Conservation (phyloP, 2,797 vertebrate species). For the Anguilla pacifica region DNA sequence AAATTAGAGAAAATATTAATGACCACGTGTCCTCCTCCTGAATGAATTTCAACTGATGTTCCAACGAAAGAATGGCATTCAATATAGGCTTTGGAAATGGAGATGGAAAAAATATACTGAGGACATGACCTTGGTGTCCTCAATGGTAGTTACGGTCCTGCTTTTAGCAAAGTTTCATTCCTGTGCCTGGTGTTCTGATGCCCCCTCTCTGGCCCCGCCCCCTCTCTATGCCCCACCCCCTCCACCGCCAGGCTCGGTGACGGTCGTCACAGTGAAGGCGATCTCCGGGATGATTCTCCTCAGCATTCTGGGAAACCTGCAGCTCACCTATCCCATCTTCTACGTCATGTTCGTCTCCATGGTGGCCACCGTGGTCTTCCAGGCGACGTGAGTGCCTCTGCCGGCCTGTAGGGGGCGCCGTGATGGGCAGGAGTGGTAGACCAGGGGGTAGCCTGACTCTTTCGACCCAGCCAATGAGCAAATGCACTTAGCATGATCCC, state of each 20-base stretch:
- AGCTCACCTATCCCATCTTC: slow-evolving; percentile 91
- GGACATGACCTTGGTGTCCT: too few relatives aligned
- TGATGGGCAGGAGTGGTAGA: background rate
- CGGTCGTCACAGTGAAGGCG: slow-evolving; percentile 89
- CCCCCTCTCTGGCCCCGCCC: background rate
- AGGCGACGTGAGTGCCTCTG: slow-evolving; percentile 81
- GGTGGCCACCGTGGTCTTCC: slow-evolving; percentile 85
- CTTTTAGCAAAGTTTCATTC: too few relatives aligned
- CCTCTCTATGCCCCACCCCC: background rate
- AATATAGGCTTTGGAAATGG: too few relatives aligned
- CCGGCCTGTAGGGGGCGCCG: background rate
- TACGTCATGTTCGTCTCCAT: slow-evolving; percentile 94
- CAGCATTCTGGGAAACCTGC: slow-evolving; percentile 80
- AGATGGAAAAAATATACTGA: too few relatives aligned
- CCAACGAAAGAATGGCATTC: too few relatives aligned
- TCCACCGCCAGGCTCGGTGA: slow-evolving; percentile 81
- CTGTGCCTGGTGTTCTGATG: background rate
- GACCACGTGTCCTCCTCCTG: too few relatives aligned
- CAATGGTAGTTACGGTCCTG: too few relatives aligned
- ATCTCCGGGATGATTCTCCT: slow-evolving; percentile 90
- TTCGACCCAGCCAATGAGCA: too few relatives aligned
- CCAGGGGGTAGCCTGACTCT: too few relatives aligned
- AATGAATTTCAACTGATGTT: too few relatives aligned
- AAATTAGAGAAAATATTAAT: too few relatives aligned
- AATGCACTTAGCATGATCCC: too few relatives aligned